These are phyloP conservation scores for Meloidogyne floridensis DNA, from an alignment of 1,140 invertebrate species.

Conservation along the genomic window DNA sequence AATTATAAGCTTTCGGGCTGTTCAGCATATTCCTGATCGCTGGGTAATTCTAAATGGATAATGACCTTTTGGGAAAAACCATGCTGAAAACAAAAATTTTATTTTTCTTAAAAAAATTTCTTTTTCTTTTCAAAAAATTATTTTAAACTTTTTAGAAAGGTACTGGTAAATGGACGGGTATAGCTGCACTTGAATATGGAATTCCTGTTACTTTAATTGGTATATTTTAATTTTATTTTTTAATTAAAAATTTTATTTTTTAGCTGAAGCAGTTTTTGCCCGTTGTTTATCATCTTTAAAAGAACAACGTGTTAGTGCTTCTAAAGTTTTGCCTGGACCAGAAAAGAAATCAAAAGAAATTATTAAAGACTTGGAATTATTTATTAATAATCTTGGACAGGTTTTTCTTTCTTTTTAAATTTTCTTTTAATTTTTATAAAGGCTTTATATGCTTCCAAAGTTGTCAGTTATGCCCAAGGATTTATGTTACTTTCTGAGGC, in stretches of 20 bases:
- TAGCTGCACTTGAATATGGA: slow-evolving; percentile 90
- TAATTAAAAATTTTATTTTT: slow-evolving; percentile 21
- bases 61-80: neutral
- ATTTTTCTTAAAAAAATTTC: too few species aligned
- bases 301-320: slow-evolving; percentile 80
- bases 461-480: slow-evolving; percentile 97
- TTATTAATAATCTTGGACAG: slow-evolving; percentile 77
- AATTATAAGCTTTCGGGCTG: neutral
- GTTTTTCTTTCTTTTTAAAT: slow-evolving; percentile 24
- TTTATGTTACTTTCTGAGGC: slow-evolving; percentile 97
- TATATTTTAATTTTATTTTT: slow-evolving; percentile 36
- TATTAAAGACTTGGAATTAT: slow-evolving; percentile 77
- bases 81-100: slow-evolving; percentile 4
- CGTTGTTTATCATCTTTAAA: slow-evolving; percentile 88
- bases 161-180: slow-evolving; percentile 98
- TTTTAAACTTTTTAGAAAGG: slow-evolving; percentile 75
- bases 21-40: slow-evolving; percentile 8
- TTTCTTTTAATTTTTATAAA: slow-evolving; percentile 61
- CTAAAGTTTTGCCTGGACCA: slow-evolving; percentile 74
- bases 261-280: slow-evolving; percentile 90
- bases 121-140: slow-evolving; percentile 19
- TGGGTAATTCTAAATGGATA: slow-evolving; percentile 6
- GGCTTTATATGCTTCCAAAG: slow-evolving; percentile 95
- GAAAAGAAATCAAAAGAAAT: slow-evolving; percentile 61
- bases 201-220: slow-evolving; percentile 94